Evolutionary conservation across 2,888 invertebrate genomes (phyloP).

Genomic region (Gisinianus flammeolus): DNA sequence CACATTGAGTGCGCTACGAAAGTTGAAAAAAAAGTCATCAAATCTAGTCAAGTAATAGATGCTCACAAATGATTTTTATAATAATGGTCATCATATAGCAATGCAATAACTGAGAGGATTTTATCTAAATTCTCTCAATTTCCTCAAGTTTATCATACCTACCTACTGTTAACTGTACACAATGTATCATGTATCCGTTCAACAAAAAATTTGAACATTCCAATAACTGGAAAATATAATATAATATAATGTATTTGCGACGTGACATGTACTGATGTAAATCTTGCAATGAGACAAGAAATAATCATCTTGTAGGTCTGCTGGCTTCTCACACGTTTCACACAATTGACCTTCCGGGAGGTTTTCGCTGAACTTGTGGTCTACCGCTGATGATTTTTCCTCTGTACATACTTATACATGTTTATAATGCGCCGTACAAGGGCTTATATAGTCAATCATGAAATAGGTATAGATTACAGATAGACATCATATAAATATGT

Average conservation of each 20-base stretch:
- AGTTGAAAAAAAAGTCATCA: too few relatives aligned
- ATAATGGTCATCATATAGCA: conserved; percentile 18
- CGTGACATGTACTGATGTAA: conserved; percentile 25
- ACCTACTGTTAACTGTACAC: too few relatives aligned
- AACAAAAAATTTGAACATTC: too few relatives aligned
- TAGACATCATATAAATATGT: neutral
- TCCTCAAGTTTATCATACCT: too few relatives aligned
- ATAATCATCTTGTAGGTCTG: conserved; percentile 24
- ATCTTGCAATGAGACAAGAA: conserved; percentile 28
- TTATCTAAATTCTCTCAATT: neutral
- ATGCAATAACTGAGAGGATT: conserved; percentile 9
- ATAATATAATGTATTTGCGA: conserved; percentile 15
- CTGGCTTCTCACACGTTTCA: conserved; percentile 26
- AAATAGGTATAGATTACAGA: too few relatives aligned
- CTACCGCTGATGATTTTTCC: conserved; percentile 37
- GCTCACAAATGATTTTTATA: conserved; percentile 6
- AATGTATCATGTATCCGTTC: too few relatives aligned
- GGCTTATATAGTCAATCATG: too few relatives aligned
- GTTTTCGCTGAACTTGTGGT: conserved; percentile 38
- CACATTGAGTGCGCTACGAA: too few relatives aligned
- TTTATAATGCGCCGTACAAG: neutral
- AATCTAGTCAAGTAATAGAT: too few relatives aligned
- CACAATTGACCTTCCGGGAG: conserved; percentile 31
- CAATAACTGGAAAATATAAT: too few relatives aligned
- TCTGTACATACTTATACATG: neutral